A percentile compares a stretch with the other conserved stretches of the same genome.
Evolutionary conservation across 2,113 vertebrate genomes (phyloP).

Genomic region (Melanocharis versteri): DNA sequence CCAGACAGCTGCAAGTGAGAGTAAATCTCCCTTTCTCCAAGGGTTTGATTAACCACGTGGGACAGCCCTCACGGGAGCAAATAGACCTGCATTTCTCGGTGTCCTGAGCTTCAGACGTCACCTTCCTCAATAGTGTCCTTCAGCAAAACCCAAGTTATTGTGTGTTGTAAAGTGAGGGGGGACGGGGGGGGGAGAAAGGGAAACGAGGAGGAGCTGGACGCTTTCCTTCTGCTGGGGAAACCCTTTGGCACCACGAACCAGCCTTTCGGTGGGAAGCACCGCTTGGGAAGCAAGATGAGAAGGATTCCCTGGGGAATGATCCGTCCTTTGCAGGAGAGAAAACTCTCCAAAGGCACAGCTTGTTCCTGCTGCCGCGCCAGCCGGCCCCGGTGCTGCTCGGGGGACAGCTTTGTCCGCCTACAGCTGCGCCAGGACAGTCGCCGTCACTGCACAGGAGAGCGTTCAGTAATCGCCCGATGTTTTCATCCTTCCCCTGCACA

Average conservation of each 20-base stretch:
- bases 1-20: neutral
- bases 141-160: neutral
- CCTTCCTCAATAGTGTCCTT: rapidly evolving
- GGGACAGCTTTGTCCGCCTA: neutral
- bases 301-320: neutral
- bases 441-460: neutral
- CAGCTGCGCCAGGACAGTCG: neutral
- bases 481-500: neutral
- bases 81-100: neutral
- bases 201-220: neutral
- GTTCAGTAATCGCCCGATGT: neutral
- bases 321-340: neutral
- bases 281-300: neutral
- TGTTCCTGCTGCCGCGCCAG: neutral
- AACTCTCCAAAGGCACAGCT: neutral
- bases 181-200: neutral
- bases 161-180: rapidly evolving
- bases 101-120: neutral
- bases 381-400: neutral
- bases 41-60: neutral
- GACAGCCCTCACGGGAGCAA: rapidly evolving
- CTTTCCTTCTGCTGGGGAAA: neutral
- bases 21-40: neutral
- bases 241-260: neutral
- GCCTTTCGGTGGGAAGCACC: neutral